Evolutionary conservation across 2,888 invertebrate genomes (phyloP).

Genomic region (Oscheius sp.): DNA sequence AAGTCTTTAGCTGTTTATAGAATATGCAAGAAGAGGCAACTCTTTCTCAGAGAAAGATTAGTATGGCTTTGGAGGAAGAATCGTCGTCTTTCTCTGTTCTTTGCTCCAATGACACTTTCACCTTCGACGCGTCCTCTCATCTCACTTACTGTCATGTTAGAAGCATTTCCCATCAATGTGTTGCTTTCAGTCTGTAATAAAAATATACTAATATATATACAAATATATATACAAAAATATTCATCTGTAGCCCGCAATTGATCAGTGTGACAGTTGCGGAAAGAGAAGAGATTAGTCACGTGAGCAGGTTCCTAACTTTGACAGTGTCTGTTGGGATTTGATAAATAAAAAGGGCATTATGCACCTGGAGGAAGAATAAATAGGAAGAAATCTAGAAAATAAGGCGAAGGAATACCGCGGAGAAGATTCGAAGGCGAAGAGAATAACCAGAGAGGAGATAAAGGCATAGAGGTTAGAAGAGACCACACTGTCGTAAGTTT

Average conservation of each 20-base stretch:
- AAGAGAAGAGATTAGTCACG: background rate
- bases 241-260: background rate
- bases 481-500: conserved; percentile 61
- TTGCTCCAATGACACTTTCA: background rate
- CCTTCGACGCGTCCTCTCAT: background rate
- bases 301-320: background rate
- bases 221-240: background rate
- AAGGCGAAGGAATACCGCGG: no score
- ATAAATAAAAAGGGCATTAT: background rate
- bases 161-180: background rate
- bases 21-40: background rate
- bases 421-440: background rate
- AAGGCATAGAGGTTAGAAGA: conserved; percentile 34
- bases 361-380: background rate
- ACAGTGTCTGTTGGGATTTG: background rate
- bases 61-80: background rate
- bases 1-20: background rate
- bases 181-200: background rate
- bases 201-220: background rate
- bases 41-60: background rate
- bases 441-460: background rate
- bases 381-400: background rate
- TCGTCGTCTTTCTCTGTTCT: conserved; percentile 7
- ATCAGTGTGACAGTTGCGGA: background rate
- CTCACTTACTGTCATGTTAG: background rate